Percentiles rank a stretch among this genome's conserved stretches.
Evolutionary conservation across 2,888 invertebrate species (phyloP).

Genomic region (Trissoscelio sp.): DNA sequence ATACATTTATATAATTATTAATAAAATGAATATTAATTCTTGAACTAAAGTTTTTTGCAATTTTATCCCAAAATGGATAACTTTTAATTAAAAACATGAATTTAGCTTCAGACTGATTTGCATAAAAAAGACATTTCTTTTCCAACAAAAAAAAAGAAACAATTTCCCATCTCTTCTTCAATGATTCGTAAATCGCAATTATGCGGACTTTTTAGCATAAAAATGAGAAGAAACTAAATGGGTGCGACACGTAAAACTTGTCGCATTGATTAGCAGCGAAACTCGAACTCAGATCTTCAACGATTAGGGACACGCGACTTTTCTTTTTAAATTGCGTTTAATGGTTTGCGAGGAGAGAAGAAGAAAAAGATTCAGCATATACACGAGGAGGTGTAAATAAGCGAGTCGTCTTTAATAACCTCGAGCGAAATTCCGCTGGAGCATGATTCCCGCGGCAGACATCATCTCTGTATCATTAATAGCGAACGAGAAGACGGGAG

Average conservation of each 20-base stretch:
- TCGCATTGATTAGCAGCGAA: constrained; percentile 42
- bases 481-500: constrained; percentile 68
- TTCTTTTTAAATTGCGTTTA: constrained; percentile 28
- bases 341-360: neutral
- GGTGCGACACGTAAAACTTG: constrained; percentile 32
- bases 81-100: no score
- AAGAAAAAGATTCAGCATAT: neutral
- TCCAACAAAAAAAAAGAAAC: no score
- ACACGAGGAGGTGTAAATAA: constrained; percentile 23
- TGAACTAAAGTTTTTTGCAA: no score
- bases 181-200: constrained; percentile 11
- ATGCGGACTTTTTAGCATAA: no score
- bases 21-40: no score
- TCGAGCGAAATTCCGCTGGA: constrained; percentile 60
- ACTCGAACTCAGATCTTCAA: constrained; percentile 31
- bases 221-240: no score
- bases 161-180: no score
- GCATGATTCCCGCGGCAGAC: constrained; percentile 68
- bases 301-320: constrained; percentile 46
- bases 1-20: no score
- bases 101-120: no score
- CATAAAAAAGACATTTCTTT: no score
- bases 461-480: constrained; percentile 75
- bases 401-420: constrained; percentile 68
- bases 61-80: no score